Evolutionary conservation across 2,888 invertebrate genomes (phyloP).

Genomic region (Hanleya hanleyi): DNA sequence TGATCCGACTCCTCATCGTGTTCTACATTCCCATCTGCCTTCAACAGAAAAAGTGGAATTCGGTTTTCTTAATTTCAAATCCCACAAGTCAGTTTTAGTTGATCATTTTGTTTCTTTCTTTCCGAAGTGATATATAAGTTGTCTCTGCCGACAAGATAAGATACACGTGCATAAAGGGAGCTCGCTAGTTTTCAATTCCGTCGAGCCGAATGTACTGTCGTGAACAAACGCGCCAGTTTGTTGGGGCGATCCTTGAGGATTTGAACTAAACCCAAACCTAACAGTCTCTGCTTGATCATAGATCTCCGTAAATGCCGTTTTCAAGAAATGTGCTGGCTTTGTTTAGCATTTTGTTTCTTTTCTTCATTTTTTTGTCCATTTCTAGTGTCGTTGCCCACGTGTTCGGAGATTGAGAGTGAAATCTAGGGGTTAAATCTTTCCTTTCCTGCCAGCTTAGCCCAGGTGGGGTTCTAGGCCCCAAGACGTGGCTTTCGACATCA

Average conservation of each 20-base stretch:
- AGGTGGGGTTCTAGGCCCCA: neutral
- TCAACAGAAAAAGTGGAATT: too few relatives aligned
- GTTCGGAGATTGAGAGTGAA: neutral
- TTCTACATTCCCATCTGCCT: too few relatives aligned
- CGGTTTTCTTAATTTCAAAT: too few relatives aligned
- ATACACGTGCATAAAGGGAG: too few relatives aligned
- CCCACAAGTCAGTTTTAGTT: too few relatives aligned
- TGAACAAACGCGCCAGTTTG: slow-evolving; percentile 5
- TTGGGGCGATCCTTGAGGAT: neutral
- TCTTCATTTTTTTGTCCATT: neutral
- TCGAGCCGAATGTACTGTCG: too few relatives aligned
- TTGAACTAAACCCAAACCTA: neutral
- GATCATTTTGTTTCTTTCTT: too few relatives aligned
- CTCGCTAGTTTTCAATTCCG: too few relatives aligned
- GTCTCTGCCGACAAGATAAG: too few relatives aligned
- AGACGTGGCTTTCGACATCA: neutral
- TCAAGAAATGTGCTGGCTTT: slow-evolving; percentile 4
- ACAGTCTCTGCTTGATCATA: slow-evolving; percentile 2
- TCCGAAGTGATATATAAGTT: too few relatives aligned
- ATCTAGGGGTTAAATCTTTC: neutral
- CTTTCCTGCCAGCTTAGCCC: neutral
- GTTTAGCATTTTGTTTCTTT: slow-evolving; percentile 1
- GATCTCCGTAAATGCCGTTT: slow-evolving; percentile 2
- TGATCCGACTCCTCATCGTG: too few relatives aligned
- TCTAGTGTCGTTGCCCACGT: neutral